Evolutionary conservation across 2,113 vertebrate species (phyloP).

Genomic region (Euleptes europaea): DNA sequence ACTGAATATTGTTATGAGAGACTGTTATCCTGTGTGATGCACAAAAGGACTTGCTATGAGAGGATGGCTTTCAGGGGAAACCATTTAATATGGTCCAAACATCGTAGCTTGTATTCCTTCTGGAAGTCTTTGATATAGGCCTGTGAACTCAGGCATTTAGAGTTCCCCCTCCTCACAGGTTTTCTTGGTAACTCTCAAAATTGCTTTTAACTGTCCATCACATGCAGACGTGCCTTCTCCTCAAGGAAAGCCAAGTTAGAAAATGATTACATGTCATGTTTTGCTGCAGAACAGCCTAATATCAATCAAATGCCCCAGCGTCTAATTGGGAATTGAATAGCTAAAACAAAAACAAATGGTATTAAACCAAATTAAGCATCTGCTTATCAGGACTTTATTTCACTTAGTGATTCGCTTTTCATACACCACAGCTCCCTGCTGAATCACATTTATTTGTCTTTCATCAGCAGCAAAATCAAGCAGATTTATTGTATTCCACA

Average conservation of each 20-base stretch:
- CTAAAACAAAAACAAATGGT: constrained; percentile 29
- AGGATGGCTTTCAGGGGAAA: background rate
- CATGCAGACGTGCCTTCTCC: constrained; percentile 30
- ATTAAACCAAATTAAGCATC: constrained; percentile 59
- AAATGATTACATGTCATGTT: constrained; percentile 47
- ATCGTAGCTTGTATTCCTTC: background rate
- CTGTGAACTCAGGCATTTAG: background rate
- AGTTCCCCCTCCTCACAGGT: constrained; percentile 16
- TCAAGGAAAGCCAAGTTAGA: constrained; percentile 31
- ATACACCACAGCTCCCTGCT: constrained; percentile 46
- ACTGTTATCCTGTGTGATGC: background rate
- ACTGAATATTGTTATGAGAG: background rate
- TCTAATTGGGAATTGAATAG: constrained; percentile 39
- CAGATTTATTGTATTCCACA: constrained; percentile 66
- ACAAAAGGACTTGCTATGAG: background rate
- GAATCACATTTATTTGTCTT: constrained; percentile 71
- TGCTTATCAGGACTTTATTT: constrained; percentile 62
- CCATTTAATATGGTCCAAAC: background rate
- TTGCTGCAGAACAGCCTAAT: constrained; percentile 54
- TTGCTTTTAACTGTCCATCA: constrained; percentile 36
- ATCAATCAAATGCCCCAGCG: constrained; percentile 60
- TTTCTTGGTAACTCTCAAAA: constrained; percentile 46
- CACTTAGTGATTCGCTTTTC: constrained; percentile 64
- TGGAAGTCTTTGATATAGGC: background rate
- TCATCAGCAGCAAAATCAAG: constrained; percentile 68